A percentile compares a stretch with the other conserved stretches of the same genome.
Conservation (phyloP, 2,113 vertebrate species). For the Lucifuga dentata region DNA sequence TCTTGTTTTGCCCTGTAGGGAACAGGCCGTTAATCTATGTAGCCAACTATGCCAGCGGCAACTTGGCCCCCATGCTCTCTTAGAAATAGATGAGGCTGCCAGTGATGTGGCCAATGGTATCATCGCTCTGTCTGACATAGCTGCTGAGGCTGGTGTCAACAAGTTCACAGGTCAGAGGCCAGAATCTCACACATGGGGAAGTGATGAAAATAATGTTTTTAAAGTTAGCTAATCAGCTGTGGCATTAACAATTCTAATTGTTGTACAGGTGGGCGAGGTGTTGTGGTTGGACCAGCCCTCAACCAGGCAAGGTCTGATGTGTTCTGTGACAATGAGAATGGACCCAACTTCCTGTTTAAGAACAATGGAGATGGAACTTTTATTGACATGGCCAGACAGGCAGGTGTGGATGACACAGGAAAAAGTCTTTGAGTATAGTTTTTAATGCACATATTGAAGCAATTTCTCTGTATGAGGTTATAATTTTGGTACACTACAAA, state of each 20-base stretch:
- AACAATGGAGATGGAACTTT: constrained; percentile 92
- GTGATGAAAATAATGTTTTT: not conserved
- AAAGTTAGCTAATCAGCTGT: not conserved
- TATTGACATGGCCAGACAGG: constrained; percentile 81
- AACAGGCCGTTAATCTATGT: constrained; percentile 93
- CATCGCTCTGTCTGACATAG: constrained; percentile 89
- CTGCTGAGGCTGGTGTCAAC: constrained; percentile 87
- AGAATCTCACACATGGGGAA: not conserved
- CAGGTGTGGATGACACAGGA: constrained; percentile 81
- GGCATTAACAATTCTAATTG: constrained; percentile 6
- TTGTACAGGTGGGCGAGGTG: constrained; percentile 89
- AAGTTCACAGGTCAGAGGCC: constrained; percentile 89
- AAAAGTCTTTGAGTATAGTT: not conserved
- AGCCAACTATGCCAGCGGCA: constrained; percentile 93
- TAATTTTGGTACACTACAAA: not conserved
- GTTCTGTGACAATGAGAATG: constrained; percentile 97
- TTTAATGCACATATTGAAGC: no score
- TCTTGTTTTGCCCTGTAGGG: constrained; percentile 80
- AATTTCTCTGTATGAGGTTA: no score
- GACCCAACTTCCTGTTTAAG: constrained; percentile 95
- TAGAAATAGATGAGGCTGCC: constrained; percentile 92
- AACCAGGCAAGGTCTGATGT: constrained; percentile 88
- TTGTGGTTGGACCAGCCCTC: constrained; percentile 93
- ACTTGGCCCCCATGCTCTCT: constrained; percentile 90
- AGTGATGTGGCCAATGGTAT: constrained; percentile 88